Base-by-base conservation (phyloP, 2,888 invertebrate species). In the Ethmia dodecea region DNA sequence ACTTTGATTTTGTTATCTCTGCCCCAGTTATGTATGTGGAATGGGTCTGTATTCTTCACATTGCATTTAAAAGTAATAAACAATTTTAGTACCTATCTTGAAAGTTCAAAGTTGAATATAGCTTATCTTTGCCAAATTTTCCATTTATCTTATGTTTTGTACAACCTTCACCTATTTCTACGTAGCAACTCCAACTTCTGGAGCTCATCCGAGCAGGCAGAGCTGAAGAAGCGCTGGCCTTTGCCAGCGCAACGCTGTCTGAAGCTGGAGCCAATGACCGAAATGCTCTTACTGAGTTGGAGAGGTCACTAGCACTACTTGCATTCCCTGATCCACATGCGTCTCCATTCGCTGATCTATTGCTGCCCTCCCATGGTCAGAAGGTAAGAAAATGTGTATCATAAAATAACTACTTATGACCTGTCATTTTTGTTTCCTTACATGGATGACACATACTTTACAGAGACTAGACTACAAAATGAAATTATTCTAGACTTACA, bases 321-420 rank as follows among this genome's bases (percentile, higher is more conserved):
- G 99, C 99, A 4, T 99, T 99, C 76, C 98, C 99, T 42, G 96
- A 98, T 62, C 98, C 99, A 0, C 92, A 95, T 52, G 92, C 91
- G 36, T 97, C 97, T 47, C 99, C 99, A 0, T 99, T 98, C 80
- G 94, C 96, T 11, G 97, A 99, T 72, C 88, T 99, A 24, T 84
- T 99, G 40, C 93, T 97, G 55, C 94, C 96, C 9, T 94, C 97
- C 8, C 98, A 99, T 63, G 89, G 98, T 58, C 98, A 98, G 79
- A 96, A 96, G 88, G 95, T 94, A 49, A 34, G 14, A 27, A 28
- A n/a, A n/a, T 13, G 20, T 33, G 14, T 16, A n/a, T n/a, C n/a
- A n/a, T n/a, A n/a, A n/a, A n/a, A n/a, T n/a, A n/a, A n/a, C n/a
- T 8, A 18, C 18, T 18, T 18, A 5, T 18, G 18, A 18, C 18